Evolutionary conservation across 1,140 invertebrate genomes (phyloP).

Genomic region (Gryllus bimaculatus): DNA sequence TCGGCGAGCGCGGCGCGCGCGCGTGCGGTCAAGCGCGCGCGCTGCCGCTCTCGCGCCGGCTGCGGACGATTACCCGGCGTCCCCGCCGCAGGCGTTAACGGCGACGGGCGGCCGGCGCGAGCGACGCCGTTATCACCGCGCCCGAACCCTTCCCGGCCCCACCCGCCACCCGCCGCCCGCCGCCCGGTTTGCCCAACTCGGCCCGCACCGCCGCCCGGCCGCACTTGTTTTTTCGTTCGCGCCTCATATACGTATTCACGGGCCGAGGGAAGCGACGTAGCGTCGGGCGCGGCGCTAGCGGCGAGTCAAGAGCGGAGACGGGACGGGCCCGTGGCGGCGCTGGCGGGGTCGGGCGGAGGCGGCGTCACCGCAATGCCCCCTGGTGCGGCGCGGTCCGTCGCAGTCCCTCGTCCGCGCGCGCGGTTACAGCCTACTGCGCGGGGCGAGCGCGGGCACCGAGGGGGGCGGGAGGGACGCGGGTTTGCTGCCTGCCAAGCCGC

Average conservation of each 20-base stretch:
- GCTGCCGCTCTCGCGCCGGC: too few relatives aligned
- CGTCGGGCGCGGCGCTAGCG: too few relatives aligned
- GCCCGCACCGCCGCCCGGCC: too few relatives aligned
- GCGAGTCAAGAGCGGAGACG: not conserved
- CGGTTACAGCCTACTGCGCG: not conserved
- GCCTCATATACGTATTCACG: not conserved
- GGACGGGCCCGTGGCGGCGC: not conserved
- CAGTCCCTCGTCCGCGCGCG: not conserved
- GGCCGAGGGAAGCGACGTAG: not conserved
- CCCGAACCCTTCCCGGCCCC: not conserved
- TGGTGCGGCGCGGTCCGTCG: too few relatives aligned
- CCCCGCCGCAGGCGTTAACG: not conserved
- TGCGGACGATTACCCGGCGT: not conserved
- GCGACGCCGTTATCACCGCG: not conserved
- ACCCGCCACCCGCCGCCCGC: too few relatives aligned
- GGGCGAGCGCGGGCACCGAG: too few relatives aligned
- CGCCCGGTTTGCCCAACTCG: too few relatives aligned
- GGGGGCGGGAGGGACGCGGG: too few relatives aligned
- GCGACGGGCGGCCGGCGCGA: not conserved
- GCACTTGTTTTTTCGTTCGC: not conserved
- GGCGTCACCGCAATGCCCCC: not conserved
- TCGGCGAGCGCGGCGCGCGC: too few relatives aligned
- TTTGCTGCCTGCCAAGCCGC: too few relatives aligned
- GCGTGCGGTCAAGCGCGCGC: too few relatives aligned
- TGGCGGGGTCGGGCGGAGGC: too few relatives aligned